Evolutionary conservation across 2,113 vertebrate genomes (phyloP).

Genomic region (Upupa epops): DNA sequence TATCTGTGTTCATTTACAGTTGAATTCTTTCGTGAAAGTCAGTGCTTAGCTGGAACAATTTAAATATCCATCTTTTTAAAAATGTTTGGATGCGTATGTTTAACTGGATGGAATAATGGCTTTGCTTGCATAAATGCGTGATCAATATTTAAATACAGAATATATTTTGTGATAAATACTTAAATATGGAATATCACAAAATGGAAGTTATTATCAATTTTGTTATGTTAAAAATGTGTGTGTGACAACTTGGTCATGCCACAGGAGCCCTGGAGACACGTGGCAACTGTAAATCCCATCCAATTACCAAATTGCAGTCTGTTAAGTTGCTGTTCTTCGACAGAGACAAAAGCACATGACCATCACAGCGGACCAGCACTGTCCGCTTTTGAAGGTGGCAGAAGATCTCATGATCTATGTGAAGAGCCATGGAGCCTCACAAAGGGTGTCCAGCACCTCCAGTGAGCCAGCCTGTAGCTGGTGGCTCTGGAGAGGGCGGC

Average conservation of each 20-base stretch:
- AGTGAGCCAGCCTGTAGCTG: background rate
- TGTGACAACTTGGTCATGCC: background rate
- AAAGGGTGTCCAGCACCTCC: background rate
- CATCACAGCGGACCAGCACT: background rate
- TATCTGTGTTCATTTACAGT: constrained; percentile 25
- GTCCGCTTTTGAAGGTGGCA: background rate
- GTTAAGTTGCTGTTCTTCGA: background rate
- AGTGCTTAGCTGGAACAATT: constrained; percentile 35
- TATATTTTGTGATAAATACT: background rate
- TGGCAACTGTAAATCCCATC: background rate
- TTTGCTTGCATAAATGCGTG: background rate
- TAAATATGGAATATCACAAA: background rate
- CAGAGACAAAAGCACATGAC: background rate
- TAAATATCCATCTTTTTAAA: background rate
- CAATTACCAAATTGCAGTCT: background rate
- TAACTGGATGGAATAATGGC: constrained; percentile 1
- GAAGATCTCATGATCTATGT: background rate
- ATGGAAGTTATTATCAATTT: background rate
- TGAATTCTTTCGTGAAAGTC: constrained; percentile 12
- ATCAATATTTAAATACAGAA: constrained; percentile 6
- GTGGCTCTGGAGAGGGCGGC: background rate
- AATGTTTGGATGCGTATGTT: background rate
- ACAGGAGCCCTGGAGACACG: background rate
- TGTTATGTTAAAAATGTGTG: background rate
- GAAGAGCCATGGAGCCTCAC: background rate